Evolutionary conservation across 2,888 invertebrate genomes (phyloP).

Genomic region (Mimumesa dahlbomi): DNA sequence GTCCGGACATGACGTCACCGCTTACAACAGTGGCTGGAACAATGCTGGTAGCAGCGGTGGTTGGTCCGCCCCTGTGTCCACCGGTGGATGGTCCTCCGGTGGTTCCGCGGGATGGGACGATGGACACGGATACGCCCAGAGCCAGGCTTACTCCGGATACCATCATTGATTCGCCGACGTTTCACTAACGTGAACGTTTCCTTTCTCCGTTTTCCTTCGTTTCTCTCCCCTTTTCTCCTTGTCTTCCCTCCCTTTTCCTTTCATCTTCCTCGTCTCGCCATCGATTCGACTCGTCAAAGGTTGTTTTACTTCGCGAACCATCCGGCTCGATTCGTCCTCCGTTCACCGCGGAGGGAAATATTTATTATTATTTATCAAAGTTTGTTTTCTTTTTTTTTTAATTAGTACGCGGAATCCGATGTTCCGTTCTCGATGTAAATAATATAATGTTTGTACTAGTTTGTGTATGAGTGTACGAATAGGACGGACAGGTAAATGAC

Average conservation of each 20-base stretch:
- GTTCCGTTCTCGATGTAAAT: constrained; percentile 49
- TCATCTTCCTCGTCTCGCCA: neutral
- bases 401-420: constrained; percentile 17
- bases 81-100: constrained; percentile 55
- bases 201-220: neutral
- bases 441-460: constrained; percentile 27
- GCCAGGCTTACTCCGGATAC: constrained; percentile 75
- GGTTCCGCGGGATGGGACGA: constrained; percentile 74
- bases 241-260: neutral
- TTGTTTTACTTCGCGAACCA: no score
- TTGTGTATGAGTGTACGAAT: constrained; percentile 32
- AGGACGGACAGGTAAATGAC: constrained; percentile 29
- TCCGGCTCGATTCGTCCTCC: neutral
- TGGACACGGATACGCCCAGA: constrained; percentile 67
- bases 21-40: constrained; percentile 70
- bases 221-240: constrained; percentile 1
- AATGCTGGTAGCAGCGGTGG: constrained; percentile 59
- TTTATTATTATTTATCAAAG: constrained; percentile 64
- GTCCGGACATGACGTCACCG: constrained; percentile 72
- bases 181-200: neutral
- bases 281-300: no score
- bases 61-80: constrained; percentile 48
- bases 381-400: no score
- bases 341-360: constrained; percentile 23
- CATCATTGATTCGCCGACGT: constrained; percentile 64